Base-by-base conservation (phyloP, 2,888 invertebrate genomes). In the Sabatieria punctata region DNA sequence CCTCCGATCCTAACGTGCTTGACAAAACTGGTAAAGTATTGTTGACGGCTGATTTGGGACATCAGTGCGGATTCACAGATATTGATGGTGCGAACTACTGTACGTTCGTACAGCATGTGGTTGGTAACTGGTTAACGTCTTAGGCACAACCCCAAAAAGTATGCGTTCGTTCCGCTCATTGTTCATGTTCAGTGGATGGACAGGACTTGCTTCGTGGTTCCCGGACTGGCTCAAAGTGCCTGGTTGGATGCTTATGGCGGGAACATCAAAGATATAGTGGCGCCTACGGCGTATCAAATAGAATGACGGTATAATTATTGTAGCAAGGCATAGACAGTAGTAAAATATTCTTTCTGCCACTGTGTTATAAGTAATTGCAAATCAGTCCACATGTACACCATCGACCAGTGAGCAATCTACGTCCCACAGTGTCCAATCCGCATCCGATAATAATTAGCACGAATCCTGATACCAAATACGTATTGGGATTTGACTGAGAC, bases 1-100 rank as follows among this genome's bases (percentile, higher is more conserved):
- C 61, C 3, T 47, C 56, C 6, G 68, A 68, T 52, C 49, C 55
- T 6, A 54, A 62, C 8, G 41, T 61, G 8, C 59, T 67, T 57
- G 53, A 57, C 45, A 66, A 67, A 48, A 58, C 60, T 11, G 68
- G 68, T 2, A 52, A 58, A 33, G 56, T 68, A 51, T 51, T 67
- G 39, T 43, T 62, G 23, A 61, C 65, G 1, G 58, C 56, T 24
- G 68, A 69, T 42, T 50, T 69, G 21, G 69, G 60, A 23, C 53
- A 57, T 18, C 61, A 65, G 45, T 69, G 68, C 54, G 63, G 63
- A 13, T 61, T 69, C 47, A 54, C 51, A 1, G 69, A 69, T 51
- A 54, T 64, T 40, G 64, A 68, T 54, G 68, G 68, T 53, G 35
- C 26, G 8, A 15, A 30, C 18, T 25, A 8, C 18, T 19, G n/a